phyloP scores from a whole-genome alignment of 2,797 vertebrate genomes.

The Miichthys miiuy region DNA sequence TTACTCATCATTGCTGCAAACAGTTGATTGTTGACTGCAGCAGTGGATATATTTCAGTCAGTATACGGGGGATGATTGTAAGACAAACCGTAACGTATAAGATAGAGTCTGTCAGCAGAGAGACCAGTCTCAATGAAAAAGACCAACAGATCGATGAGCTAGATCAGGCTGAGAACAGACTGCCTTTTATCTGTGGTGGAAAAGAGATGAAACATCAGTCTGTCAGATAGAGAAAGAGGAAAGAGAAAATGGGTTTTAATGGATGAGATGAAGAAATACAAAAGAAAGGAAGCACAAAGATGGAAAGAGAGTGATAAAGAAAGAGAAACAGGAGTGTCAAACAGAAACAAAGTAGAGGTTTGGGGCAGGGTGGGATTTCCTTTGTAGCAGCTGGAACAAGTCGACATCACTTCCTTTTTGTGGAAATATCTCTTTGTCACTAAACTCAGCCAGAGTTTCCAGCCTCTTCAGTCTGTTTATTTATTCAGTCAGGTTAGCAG shows the following conservation, averaged over 20 bases:
- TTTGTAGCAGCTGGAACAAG: constrained; percentile 43
- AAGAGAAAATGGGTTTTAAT: constrained; percentile 7
- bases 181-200: constrained; percentile 43
- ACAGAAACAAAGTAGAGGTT: constrained; percentile 38
- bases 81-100: constrained; percentile 18
- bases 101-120: constrained; percentile 36
- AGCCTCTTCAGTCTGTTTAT: neutral
- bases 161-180: constrained; percentile 46
- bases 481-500: constrained; percentile 24
- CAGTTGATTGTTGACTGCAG: neutral
- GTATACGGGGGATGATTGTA: neutral
- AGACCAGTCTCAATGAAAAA: constrained; percentile 44
- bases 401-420: constrained; percentile 58
- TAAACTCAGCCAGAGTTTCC: neutral
- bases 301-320: constrained; percentile 29
- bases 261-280: constrained; percentile 21
- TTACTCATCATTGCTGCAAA: constrained; percentile 4
- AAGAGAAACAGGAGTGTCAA: constrained; percentile 11
- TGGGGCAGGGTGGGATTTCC: constrained; percentile 54
- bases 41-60: constrained; percentile 26
- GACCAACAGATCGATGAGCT: constrained; percentile 56
- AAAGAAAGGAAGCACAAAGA: constrained; percentile 5
- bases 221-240: constrained; percentile 8
- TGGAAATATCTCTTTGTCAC: constrained; percentile 6
- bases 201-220: constrained; percentile 47